Percentiles rank a stretch among this genome's conserved stretches.
phyloP scores from a whole-genome alignment of 2,113 vertebrate genomes.

The Sitta europaea region DNA sequence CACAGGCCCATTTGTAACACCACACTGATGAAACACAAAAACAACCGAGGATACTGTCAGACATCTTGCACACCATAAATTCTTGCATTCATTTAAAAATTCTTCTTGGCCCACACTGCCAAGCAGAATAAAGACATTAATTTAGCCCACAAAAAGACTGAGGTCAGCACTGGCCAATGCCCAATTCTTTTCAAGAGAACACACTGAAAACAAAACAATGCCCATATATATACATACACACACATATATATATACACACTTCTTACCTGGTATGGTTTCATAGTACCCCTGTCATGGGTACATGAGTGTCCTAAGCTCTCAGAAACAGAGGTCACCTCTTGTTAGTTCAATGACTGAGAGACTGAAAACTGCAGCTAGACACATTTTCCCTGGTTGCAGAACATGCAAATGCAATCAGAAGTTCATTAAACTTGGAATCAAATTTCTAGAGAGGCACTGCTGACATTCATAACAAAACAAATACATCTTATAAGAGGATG shows the following conservation, averaged over 20 bases:
- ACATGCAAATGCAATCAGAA: not conserved
- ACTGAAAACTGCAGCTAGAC: not conserved
- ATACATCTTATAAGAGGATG: not conserved
- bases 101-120: conserved; percentile 50
- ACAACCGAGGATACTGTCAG: not conserved
- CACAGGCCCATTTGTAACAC: conserved; percentile 12
- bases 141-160: conserved; percentile 20
- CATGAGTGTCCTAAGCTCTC: not conserved
- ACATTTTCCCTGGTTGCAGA: not conserved
- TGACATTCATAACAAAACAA: not conserved
- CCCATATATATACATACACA: rapidly evolving
- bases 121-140: conserved; percentile 46
- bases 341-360: not conserved
- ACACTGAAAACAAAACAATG: not conserved
- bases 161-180: conserved; percentile 23
- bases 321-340: not conserved
- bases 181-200: not conserved
- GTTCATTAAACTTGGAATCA: not conserved
- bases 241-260: rapidly evolving
- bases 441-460: not conserved
- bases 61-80: conserved; percentile 39
- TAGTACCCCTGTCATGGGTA: not conserved
- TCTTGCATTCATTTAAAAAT: conserved; percentile 52
- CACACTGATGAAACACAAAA: conserved; percentile 10
- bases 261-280: not conserved